Percentiles rank a stretch among this genome's conserved stretches.
These are phyloP conservation scores for Cynopterus brachyotis DNA, from an alignment of 2,113 vertebrate genomes.

Conservation along the genomic window DNA sequence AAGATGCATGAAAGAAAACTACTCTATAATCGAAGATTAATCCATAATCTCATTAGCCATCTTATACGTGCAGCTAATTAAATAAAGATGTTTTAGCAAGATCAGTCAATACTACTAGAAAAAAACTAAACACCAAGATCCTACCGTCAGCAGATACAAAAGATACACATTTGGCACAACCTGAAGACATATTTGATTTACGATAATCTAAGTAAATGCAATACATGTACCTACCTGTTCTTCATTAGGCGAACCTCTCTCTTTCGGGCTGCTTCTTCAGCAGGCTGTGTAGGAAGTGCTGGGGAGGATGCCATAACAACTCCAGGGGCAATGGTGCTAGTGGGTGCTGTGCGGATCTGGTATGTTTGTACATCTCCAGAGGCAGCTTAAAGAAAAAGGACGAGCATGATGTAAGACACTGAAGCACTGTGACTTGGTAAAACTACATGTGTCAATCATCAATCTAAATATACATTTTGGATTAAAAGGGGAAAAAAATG, in stretches of 20 bases:
- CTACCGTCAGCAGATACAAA: background rate
- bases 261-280: constrained; percentile 96
- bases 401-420: background rate
- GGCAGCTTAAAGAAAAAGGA: constrained; percentile 85
- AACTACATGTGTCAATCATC: background rate
- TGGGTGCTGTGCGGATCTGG: constrained; percentile 96
- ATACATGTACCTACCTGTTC: constrained; percentile 93
- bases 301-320: constrained; percentile 97
- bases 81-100: background rate
- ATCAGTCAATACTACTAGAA: background rate
- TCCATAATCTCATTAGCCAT: background rate
- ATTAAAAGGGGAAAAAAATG: constrained; percentile 40
- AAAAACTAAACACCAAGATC: constrained; percentile 10
- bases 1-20: constrained; percentile 7
- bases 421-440: background rate
- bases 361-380: constrained; percentile 98
- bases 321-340: constrained; percentile 94
- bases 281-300: constrained; percentile 90
- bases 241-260: constrained; percentile 99
- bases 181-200: background rate
- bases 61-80: background rate
- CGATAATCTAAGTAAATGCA: background rate
- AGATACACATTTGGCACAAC: background rate
- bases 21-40: background rate
- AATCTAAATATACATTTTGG: background rate